Conservation (phyloP, 2,113 vertebrate species). For the Columba janthina region DNA sequence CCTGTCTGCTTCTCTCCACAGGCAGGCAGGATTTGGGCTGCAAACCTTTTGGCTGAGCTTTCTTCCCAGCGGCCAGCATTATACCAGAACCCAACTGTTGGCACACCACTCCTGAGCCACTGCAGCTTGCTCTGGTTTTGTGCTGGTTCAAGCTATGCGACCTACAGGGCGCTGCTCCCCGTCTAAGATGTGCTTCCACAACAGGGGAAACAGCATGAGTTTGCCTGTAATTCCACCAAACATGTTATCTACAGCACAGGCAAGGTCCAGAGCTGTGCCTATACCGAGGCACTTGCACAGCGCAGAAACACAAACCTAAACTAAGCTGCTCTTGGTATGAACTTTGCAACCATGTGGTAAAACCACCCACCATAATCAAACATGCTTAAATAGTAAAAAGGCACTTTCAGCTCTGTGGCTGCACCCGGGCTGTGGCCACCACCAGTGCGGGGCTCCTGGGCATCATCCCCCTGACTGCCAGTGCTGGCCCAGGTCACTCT, state of each 20-base stretch:
- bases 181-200: background rate
- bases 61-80: background rate
- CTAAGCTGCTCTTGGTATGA: background rate
- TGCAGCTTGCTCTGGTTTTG: background rate
- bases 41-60: background rate
- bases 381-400: background rate
- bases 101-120: rapidly evolving
- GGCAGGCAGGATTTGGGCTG: background rate
- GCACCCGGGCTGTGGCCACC: background rate
- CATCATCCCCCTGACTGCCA: background rate
- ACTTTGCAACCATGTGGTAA: background rate
- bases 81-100: background rate
- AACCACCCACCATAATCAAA: background rate
- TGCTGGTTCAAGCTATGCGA: background rate
- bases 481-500: background rate
- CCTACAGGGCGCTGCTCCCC: background rate
- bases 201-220: background rate
- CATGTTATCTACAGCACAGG: background rate
- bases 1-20: background rate
- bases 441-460: background rate
- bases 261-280: background rate
- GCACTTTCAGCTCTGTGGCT: background rate
- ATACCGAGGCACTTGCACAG: rapidly evolving
- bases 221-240: background rate
- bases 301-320: background rate